These are phyloP conservation scores for Psittacula echo DNA, from an alignment of 2,797 vertebrate genomes.

Conservation along the genomic window DNA sequence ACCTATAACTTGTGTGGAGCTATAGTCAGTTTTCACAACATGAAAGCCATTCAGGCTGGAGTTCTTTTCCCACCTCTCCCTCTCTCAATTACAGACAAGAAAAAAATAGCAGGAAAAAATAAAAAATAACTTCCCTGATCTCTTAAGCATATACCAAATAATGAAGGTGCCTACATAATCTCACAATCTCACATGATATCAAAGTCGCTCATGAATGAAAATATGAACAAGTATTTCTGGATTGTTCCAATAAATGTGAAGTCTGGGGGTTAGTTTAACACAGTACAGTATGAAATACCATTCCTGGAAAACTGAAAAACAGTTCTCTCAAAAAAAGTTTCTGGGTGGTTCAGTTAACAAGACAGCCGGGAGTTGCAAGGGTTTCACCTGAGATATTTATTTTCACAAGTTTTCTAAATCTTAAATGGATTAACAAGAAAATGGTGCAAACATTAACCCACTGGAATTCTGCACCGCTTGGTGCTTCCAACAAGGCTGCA, in stretches of 20 bases:
- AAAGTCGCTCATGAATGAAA: not conserved
- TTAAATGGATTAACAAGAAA: not conserved
- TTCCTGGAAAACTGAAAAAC: not conserved
- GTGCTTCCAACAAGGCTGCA: not conserved
- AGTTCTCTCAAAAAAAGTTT: not conserved
- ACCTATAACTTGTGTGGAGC: not conserved
- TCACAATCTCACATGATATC: not conserved
- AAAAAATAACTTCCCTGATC: not conserved
- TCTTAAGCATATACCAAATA: not conserved
- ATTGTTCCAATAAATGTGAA: not conserved
- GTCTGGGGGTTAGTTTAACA: not conserved
- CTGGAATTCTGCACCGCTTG: not conserved
- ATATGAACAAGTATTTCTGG: not conserved
- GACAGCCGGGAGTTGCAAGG: not conserved
- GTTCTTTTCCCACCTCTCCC: not conserved
- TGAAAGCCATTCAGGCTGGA: not conserved
- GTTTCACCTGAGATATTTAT: not conserved
- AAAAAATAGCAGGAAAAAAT: not conserved
- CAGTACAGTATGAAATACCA: not conserved
- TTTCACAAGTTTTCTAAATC: not conserved
- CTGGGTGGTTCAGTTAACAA: not conserved
- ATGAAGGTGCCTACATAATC: not conserved
- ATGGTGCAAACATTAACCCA: not conserved
- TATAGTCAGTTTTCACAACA: not conserved
- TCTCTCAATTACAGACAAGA: not conserved